These are phyloP conservation scores for Pseudobourletiella spinata DNA, from an alignment of 1,140 invertebrate species.

Conservation along the genomic window DNA sequence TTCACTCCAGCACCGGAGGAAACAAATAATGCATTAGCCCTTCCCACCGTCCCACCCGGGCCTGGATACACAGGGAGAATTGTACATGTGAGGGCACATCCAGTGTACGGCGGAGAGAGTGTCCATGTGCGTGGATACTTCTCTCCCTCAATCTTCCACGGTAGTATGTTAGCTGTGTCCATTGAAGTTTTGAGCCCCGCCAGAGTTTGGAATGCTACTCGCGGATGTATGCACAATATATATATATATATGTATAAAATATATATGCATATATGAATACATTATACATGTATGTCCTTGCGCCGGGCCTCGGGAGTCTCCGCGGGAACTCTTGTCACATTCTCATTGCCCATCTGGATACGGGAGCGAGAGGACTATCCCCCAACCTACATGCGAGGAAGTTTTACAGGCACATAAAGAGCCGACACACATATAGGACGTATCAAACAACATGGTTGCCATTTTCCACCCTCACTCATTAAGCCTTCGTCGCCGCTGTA, in stretches of 20 bases:
- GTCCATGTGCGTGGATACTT: background rate
- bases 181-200: background rate
- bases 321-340: too few relatives aligned
- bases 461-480: too few relatives aligned
- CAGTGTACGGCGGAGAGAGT: background rate
- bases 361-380: background rate
- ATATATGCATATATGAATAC: too few relatives aligned
- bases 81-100: background rate
- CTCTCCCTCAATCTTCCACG: background rate
- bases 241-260: too few relatives aligned
- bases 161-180: background rate
- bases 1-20: background rate
- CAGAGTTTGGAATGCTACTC: background rate
- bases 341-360: background rate
- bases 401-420: background rate
- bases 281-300: too few relatives aligned
- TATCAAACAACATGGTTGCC: too few relatives aligned
- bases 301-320: too few relatives aligned
- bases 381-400: too few relatives aligned
- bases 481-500: background rate
- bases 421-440: background rate
- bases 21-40: background rate
- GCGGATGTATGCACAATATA: too few relatives aligned
- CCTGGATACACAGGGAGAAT: background rate
- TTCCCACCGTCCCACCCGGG: too few relatives aligned